Evolutionary conservation across 1,140 invertebrate genomes (phyloP).

Genomic region (Dendroctonus ponderosae): DNA sequence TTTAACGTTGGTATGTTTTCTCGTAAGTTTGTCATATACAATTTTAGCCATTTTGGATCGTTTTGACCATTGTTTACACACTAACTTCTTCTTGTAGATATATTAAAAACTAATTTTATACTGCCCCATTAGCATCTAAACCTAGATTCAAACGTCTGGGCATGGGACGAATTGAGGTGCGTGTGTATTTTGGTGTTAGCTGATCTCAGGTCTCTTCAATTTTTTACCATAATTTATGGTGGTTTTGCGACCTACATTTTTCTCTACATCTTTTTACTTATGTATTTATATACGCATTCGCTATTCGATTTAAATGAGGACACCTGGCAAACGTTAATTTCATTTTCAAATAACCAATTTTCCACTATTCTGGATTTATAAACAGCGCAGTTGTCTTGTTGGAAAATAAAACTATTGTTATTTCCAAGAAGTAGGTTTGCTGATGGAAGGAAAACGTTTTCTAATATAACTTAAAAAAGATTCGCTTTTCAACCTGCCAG

Average conservation of each 20-base stretch:
- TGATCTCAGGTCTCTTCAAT: too few relatives aligned
- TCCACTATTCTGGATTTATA: neutral
- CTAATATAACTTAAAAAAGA: neutral
- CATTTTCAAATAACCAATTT: neutral
- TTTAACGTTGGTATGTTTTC: too few relatives aligned
- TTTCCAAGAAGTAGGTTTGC: too few relatives aligned
- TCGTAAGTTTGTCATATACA: too few relatives aligned
- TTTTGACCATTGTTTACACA: too few relatives aligned
- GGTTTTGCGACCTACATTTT: neutral
- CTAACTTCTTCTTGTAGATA: neutral
- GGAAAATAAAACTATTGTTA: too few relatives aligned
- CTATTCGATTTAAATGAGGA: neutral
- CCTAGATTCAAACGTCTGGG: slow-evolving; percentile 1
- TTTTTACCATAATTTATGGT: slow-evolving; percentile 1
- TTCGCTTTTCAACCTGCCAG: neutral
- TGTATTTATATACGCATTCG: too few relatives aligned
- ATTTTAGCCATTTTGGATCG: too few relatives aligned
- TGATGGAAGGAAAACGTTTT: slow-evolving; percentile 3
- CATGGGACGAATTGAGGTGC: slow-evolving; percentile 1
- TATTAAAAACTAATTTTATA: neutral
- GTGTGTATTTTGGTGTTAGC: neutral
- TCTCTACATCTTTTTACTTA: slow-evolving; percentile 1
- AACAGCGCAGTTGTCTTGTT: slow-evolving; percentile 3
- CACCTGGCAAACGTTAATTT: neutral
- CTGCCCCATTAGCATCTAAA: slow-evolving; percentile 3